These are phyloP conservation scores for Pristionchus pacificus DNA, from an alignment of 1,140 invertebrate species.

Conservation along the genomic window DNA sequence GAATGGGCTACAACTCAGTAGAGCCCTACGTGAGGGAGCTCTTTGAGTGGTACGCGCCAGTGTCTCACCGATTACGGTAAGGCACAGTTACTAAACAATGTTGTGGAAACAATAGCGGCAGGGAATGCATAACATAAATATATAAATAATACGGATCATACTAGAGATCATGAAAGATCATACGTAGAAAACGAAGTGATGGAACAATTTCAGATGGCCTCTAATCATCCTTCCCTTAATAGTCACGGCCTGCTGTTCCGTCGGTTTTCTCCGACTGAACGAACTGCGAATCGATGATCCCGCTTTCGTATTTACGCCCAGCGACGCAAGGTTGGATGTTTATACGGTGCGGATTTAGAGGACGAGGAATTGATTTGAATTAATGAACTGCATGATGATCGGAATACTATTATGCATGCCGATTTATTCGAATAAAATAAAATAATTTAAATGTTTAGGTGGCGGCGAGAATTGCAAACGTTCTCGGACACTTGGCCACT, in stretches of 20 bases:
- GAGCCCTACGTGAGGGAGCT: slow-evolving; percentile 24
- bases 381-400: too few relatives aligned
- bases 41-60: slow-evolving; percentile 32
- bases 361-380: too few relatives aligned
- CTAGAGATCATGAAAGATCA: neutral
- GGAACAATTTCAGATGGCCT: slow-evolving; percentile 42
- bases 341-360: neutral
- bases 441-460: slow-evolving; percentile 40
- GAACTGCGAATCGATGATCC: slow-evolving; percentile 55
- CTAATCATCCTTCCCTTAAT: slow-evolving; percentile 50
- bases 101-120: slow-evolving; percentile 1
- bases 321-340: slow-evolving; percentile 47
- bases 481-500: slow-evolving; percentile 55
- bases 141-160: neutral
- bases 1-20: slow-evolving; percentile 25
- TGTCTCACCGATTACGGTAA: slow-evolving; percentile 11
- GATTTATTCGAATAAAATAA: neutral
- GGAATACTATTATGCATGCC: too few relatives aligned
- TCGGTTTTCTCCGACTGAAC: slow-evolving; percentile 49
- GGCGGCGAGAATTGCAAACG: slow-evolving; percentile 48
- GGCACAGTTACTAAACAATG: neutral
- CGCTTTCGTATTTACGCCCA: slow-evolving; percentile 54
- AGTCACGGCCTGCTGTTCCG: slow-evolving; percentile 39
- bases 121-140: neutral
- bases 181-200: slow-evolving; percentile 11